Percentiles rank a stretch among this genome's conserved stretches.
phyloP scores from a whole-genome alignment of 1,140 invertebrate species.

The Drosophila busckii region DNA sequence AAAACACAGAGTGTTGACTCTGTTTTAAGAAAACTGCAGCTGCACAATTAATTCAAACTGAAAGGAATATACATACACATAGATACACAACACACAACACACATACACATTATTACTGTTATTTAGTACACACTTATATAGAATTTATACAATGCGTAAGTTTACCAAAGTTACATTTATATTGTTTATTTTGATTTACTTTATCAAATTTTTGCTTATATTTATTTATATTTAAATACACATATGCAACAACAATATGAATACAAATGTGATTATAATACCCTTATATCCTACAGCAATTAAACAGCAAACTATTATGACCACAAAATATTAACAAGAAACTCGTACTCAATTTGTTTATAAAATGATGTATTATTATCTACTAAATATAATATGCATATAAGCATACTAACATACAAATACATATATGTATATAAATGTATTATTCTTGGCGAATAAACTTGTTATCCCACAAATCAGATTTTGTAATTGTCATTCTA shows the following conservation, averaged over 20 bases:
- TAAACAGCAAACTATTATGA: conserved; percentile 42
- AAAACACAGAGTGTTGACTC: conserved; percentile 11
- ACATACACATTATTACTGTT: conserved; percentile 53
- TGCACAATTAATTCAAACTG: conserved; percentile 6
- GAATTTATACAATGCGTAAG: conserved; percentile 72
- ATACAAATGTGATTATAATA: conserved; percentile 63
- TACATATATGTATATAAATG: conserved; percentile 15
- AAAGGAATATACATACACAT: conserved; percentile 19
- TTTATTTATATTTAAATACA: conserved; percentile 43
- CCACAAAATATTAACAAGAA: conserved; percentile 35
- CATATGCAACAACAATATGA: conserved; percentile 22
- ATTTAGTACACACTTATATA: conserved; percentile 54
- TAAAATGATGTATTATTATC: conserved; percentile 56
- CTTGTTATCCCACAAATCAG: conserved; percentile 26
- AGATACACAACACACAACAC: conserved; percentile 23
- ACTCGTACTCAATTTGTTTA: conserved; percentile 59
- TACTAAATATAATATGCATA: conserved; percentile 48
- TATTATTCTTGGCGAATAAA: conserved; percentile 37
- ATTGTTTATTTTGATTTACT: conserved; percentile 39
- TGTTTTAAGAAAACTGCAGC: conserved; percentile 6
- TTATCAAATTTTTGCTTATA: conserved; percentile 43
- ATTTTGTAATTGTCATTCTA: too few relatives aligned
- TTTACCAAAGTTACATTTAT: conserved; percentile 69
- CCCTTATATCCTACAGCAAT: conserved; percentile 34
- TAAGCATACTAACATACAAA: conserved; percentile 38